Base-by-base conservation (phyloP, 2,797 vertebrate species). In the Tragopan temminckii region DNA sequence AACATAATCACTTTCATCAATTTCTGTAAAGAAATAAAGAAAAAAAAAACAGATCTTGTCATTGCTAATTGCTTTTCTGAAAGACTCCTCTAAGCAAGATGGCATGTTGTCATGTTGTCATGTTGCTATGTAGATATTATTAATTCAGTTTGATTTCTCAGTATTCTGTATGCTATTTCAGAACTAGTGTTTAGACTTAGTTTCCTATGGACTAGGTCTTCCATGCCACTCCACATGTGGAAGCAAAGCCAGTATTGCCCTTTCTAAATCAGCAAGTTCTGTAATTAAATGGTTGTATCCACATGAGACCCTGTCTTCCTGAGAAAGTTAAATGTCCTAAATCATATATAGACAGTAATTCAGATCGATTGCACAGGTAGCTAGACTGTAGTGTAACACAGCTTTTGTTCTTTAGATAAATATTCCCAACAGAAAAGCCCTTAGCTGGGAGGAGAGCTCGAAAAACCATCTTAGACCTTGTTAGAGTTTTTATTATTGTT, bases 1-100 rank as follows among this genome's bases (percentile, higher is more conserved):
- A 6, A 97, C 1, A 0, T 97, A 97, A 5, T 95, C 94, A 0
- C 9, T 13, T 0, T 96, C 96, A 59, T 78, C 85, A 53, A 36
- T 7, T 8, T 97, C 97, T 97, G 94, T 45, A 53, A 81, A 93
- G 17, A 55, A 68, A 69, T 23, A 35, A 46, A 46, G 12, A 33
- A 35, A 11, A 33, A 35, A 11, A 48, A n/a, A 35, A 21, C n/a
- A 23, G 11, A n/a, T 9, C 14, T 15, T n/a, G 13, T 77, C 13
- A 61, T 31, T 90, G 52, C 45, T 64, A 23, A 35, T 9, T 6
- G 1, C 18, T 72, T 48, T 24, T 61, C 36, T 35, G 77, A 48
- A 81, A 46, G 63, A 24, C 31, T 15, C 1, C 0, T 4, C 43
- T 43, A 59, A 82, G 67, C 59, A 77, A 42, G 25, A 24, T 0